A percentile compares a stretch with the other conserved stretches of the same genome.
Conservation (phyloP, 2,888 invertebrate genomes). For the Xylota sylvarum region DNA sequence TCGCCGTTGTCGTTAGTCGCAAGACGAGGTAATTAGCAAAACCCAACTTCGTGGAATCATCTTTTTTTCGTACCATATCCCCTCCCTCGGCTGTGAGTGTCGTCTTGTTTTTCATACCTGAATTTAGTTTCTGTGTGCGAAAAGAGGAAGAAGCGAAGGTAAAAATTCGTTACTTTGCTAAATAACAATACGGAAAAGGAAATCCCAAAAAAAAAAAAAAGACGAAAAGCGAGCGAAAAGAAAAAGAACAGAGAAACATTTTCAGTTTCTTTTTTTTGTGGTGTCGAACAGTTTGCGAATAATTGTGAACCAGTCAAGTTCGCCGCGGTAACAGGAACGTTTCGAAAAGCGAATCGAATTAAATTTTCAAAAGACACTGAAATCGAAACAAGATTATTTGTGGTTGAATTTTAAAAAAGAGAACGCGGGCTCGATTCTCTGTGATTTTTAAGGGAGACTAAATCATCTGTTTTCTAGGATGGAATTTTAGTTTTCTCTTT, state of each 20-base stretch:
- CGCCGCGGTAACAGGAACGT: slow-evolving; percentile 25
- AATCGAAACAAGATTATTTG: slow-evolving; percentile 31
- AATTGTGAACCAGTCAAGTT: slow-evolving; percentile 51
- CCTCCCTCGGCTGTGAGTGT: not conserved
- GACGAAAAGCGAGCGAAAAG: slow-evolving; percentile 29
- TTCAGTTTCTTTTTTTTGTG: not conserved
- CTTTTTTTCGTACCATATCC: slow-evolving; percentile 1
- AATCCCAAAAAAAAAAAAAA: slow-evolving; percentile 22
- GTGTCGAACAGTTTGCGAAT: slow-evolving; percentile 38
- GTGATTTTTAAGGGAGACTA: slow-evolving; percentile 19
- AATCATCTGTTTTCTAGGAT: slow-evolving; percentile 73
- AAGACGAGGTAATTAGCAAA: slow-evolving; percentile 30
- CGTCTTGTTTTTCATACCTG: slow-evolving; percentile 10
- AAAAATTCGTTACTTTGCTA: slow-evolving; percentile 43
- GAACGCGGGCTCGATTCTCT: slow-evolving; percentile 34
- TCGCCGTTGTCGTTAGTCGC: slow-evolving; percentile 9
- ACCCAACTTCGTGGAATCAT: slow-evolving; percentile 40
- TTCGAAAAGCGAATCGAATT: slow-evolving; percentile 1
- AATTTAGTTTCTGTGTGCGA: slow-evolving; percentile 23
- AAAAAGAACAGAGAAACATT: slow-evolving; percentile 1
- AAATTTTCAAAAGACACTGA: slow-evolving; percentile 20
- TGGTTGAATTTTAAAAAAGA: not conserved
- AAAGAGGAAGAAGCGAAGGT: slow-evolving; percentile 3
- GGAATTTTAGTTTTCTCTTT: slow-evolving; percentile 61
- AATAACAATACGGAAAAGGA: slow-evolving; percentile 55